phyloP scores from a whole-genome alignment of 2,797 vertebrate species.

The Gymnopithys bicolor region DNA sequence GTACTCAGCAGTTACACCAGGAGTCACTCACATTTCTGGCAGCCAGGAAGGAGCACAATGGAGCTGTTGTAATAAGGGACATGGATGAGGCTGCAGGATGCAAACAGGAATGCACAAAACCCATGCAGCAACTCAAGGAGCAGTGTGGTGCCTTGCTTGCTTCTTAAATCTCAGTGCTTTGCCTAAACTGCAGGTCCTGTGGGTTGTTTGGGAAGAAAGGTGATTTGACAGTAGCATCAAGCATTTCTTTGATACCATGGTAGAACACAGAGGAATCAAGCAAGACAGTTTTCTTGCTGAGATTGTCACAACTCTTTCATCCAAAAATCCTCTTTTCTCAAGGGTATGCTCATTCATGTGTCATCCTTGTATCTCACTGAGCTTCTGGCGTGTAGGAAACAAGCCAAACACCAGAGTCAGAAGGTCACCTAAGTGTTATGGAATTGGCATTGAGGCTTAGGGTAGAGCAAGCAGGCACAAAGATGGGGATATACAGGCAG shows the following conservation, averaged over 20 bases:
- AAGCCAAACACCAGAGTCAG: background rate
- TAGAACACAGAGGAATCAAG: background rate
- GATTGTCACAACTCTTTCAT: background rate
- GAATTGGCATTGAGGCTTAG: background rate
- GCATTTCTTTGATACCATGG: background rate
- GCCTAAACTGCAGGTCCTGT: background rate
- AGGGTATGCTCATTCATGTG: background rate
- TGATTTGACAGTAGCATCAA: background rate
- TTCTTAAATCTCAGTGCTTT: background rate
- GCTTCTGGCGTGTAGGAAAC: background rate
- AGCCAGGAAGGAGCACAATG: accelerated
- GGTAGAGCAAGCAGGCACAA: background rate
- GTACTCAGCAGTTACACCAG: background rate
- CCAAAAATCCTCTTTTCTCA: background rate
- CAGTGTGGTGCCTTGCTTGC: background rate
- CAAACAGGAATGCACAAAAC: background rate
- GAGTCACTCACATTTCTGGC: accelerated
- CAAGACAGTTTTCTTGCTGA: background rate
- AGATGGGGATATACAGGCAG: background rate
- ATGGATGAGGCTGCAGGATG: accelerated
- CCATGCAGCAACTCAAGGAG: background rate
- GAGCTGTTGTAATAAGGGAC: background rate
- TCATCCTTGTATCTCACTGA: background rate
- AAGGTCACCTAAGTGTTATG: background rate
- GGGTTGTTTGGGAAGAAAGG: background rate